Percentiles rank a stretch among this genome's conserved stretches.
These are phyloP conservation scores for Bathynomus jamesi DNA, from an alignment of 1,140 invertebrate species.

Conservation along the genomic window DNA sequence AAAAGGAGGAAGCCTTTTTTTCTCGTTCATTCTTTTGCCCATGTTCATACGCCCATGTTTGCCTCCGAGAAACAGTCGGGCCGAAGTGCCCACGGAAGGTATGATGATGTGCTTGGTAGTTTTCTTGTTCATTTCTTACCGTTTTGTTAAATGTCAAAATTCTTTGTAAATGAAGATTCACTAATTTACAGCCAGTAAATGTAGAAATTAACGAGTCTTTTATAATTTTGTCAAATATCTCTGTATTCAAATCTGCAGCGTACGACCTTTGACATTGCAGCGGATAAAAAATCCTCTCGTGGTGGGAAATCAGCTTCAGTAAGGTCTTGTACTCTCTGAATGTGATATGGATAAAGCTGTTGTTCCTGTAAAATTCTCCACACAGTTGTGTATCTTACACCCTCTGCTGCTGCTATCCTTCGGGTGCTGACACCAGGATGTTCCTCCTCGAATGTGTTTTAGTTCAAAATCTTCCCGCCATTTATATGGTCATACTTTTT, in stretches of 20 bases:
- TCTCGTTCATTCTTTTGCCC: constrained; percentile 38
- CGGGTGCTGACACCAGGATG: too few relatives aligned
- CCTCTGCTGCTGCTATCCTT: too few relatives aligned
- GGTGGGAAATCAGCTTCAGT: too few relatives aligned
- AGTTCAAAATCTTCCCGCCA: too few relatives aligned
- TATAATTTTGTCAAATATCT: background rate
- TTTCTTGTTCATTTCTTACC: background rate
- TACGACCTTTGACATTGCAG: too few relatives aligned
- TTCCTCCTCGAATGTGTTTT: too few relatives aligned
- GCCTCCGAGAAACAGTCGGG: constrained; percentile 24
- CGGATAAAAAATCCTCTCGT: background rate
- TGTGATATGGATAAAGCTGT: too few relatives aligned
- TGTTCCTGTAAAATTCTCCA: too few relatives aligned
- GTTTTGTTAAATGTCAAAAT: background rate
- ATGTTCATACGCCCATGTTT: constrained; percentile 40
- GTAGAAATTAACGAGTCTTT: background rate
- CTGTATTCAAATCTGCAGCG: background rate
- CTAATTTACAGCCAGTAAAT: background rate
- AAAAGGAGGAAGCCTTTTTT: constrained; percentile 5
- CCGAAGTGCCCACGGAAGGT: constrained; percentile 38
- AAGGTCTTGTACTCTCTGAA: too few relatives aligned
- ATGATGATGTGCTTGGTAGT: constrained; percentile 30
- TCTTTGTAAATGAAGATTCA: background rate
- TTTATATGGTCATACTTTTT: too few relatives aligned
- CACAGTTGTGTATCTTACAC: too few relatives aligned